Conservation (phyloP, 2,888 invertebrate genomes). For the Scotopteryx bipunctaria region DNA sequence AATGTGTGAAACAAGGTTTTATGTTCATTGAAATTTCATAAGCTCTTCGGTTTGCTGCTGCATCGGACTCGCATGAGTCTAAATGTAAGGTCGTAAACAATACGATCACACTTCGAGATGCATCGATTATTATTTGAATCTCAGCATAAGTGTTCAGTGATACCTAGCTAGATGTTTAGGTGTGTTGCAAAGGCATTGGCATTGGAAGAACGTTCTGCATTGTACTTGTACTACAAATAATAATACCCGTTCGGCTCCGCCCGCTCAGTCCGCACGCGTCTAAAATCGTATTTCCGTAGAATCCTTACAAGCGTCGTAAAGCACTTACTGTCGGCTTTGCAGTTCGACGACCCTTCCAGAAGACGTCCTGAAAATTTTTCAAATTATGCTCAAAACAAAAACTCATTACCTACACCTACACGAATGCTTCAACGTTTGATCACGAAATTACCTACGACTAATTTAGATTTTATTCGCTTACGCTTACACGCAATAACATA, state of each 20-base stretch:
- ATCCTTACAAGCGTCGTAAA: slow-evolving; percentile 81
- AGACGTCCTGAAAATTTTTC: slow-evolving; percentile 65
- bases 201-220: slow-evolving; percentile 47
- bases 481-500: no score
- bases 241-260: slow-evolving; percentile 49
- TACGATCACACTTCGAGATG: slow-evolving; percentile 49
- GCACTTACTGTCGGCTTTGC: slow-evolving; percentile 78
- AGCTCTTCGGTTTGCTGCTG: slow-evolving; percentile 28
- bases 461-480: slow-evolving; percentile 42
- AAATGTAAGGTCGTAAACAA: slow-evolving; percentile 58
- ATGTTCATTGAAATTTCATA: slow-evolving; percentile 39
- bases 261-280: slow-evolving; percentile 63
- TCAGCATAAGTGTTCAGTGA: slow-evolving; percentile 40
- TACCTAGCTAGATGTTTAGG: slow-evolving; percentile 21
- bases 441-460: slow-evolving; percentile 47
- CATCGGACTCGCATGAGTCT: slow-evolving; percentile 51
- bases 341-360: slow-evolving; percentile 77
- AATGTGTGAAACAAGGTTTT: slow-evolving; percentile 48
- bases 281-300: slow-evolving; percentile 83
- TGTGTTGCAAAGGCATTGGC: slow-evolving; percentile 45
- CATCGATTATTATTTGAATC: slow-evolving; percentile 48
- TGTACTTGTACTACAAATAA: slow-evolving; percentile 37
- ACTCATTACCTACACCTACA: slow-evolving; percentile 50
- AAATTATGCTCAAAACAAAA: slow-evolving; percentile 57
- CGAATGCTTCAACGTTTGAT: slow-evolving; percentile 20